Evolutionary conservation across 2,797 vertebrate species (phyloP).

Genomic region (Remorina albescens): DNA sequence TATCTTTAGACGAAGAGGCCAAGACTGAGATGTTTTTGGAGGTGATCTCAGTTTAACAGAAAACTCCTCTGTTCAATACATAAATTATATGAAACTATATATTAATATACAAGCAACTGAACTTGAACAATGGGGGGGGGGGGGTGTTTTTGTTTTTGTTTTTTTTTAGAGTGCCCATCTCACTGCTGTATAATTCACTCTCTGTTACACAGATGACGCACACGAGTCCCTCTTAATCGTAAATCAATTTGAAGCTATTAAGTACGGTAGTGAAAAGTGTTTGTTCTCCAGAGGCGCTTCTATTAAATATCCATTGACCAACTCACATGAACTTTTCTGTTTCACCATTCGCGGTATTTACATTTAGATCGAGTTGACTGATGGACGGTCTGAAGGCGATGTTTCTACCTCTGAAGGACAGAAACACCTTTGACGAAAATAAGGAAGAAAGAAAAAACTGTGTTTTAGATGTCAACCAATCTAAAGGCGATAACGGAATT

Average conservation of each 20-base stretch:
- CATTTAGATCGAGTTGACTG: neutral
- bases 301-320: neutral
- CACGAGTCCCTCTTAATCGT: neutral
- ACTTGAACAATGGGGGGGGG: too few relatives aligned
- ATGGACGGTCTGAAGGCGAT: constrained; percentile 18
- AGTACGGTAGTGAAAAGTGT: neutral
- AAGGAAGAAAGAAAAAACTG: constrained; percentile 25
- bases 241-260: neutral
- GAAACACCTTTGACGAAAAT: constrained; percentile 14
- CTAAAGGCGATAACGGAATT: constrained; percentile 40
- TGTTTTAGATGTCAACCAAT: constrained; percentile 45
- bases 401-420: constrained; percentile 8
- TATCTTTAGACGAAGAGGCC: too few relatives aligned
- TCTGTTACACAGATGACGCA: neutral
- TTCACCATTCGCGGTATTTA: neutral
- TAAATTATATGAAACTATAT: too few relatives aligned
- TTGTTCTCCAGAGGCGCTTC: neutral
- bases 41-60: too few relatives aligned
- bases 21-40: too few relatives aligned
- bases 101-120: too few relatives aligned
- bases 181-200: too few relatives aligned
- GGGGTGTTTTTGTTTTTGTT: too few relatives aligned
- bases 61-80: too few relatives aligned
- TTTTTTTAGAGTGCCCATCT: too few relatives aligned
- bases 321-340: neutral